phyloP scores from a whole-genome alignment of 2,888 invertebrate species.

The Emmelina monodactyla region DNA sequence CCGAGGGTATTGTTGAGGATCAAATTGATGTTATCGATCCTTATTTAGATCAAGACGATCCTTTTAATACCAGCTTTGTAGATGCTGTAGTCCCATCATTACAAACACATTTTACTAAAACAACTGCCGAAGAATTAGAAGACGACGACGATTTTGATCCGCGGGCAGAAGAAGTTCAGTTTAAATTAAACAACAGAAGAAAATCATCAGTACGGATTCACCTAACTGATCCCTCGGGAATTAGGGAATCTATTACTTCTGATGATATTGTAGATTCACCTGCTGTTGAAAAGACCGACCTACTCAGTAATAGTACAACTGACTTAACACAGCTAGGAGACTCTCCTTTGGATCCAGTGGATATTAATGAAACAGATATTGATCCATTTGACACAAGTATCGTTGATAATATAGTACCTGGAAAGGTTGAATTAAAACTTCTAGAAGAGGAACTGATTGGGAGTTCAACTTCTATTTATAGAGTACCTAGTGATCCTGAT shows the following conservation, averaged over 20 bases:
- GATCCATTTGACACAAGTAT: slow-evolving; percentile 90
- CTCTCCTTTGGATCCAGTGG: slow-evolving; percentile 71
- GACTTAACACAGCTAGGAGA: slow-evolving; percentile 75
- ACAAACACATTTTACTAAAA: slow-evolving; percentile 43
- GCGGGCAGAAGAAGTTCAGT: slow-evolving; percentile 66
- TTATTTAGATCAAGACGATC: slow-evolving; percentile 73
- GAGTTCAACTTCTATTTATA: slow-evolving; percentile 37
- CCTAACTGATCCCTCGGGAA: slow-evolving; percentile 69
- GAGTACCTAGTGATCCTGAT: slow-evolving; percentile 75
- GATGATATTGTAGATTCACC: slow-evolving; percentile 52
- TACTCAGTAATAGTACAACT: slow-evolving; percentile 78
- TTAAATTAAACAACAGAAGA: slow-evolving; percentile 43
- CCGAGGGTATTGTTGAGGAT: slow-evolving; percentile 53
- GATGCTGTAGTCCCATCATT: slow-evolving; percentile 72
- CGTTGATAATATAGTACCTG: slow-evolving; percentile 75
- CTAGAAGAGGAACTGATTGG: slow-evolving; percentile 79
- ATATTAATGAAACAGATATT: slow-evolving; percentile 63
- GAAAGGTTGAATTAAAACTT: slow-evolving; percentile 79
- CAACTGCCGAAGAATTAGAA: slow-evolving; percentile 41
- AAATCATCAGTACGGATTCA: slow-evolving; percentile 68
- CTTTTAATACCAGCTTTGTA: slow-evolving; percentile 86
- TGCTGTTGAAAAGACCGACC: slow-evolving; percentile 62
- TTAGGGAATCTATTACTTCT: slow-evolving; percentile 64
- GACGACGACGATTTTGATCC: slow-evolving; percentile 70
- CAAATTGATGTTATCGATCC: slow-evolving; percentile 49